These are phyloP conservation scores for Corydoras sp. DNA, from an alignment of 2,113 vertebrate genomes.

Conservation along the genomic window DNA sequence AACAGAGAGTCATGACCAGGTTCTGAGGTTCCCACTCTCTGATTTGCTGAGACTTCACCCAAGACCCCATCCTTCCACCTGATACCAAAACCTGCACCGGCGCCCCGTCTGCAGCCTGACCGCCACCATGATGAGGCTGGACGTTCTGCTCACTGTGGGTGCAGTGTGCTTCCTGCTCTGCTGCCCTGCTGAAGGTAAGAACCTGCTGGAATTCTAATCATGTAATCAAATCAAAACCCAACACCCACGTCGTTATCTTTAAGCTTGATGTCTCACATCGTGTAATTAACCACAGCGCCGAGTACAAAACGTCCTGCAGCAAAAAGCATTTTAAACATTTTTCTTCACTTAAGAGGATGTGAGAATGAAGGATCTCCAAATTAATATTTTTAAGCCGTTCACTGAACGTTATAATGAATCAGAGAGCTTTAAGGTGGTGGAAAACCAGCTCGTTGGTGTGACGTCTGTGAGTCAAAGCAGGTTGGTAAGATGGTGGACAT, in stretches of 20 bases:
- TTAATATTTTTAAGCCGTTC: no score
- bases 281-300: not conserved
- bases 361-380: no score
- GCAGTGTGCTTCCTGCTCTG: slow-evolving; percentile 29
- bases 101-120: not conserved
- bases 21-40: slow-evolving; percentile 8
- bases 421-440: no score
- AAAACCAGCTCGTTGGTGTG: no score
- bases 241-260: not conserved
- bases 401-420: no score
- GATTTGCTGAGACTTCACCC: not conserved
- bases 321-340: no score
- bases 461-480: no score
- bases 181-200: slow-evolving; percentile 37
- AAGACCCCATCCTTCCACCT: not conserved
- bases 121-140: slow-evolving; percentile 25
- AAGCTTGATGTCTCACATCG: not conserved
- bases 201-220: not conserved
- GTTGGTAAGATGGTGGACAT: no score
- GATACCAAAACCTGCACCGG: not conserved
- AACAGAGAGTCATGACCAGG: slow-evolving; percentile 35
- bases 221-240: not conserved
- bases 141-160: slow-evolving; percentile 26
- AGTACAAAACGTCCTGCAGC: no score
- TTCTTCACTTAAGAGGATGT: no score